These are phyloP conservation scores for Lepus europaeus DNA, from an alignment of 2,113 vertebrate species.

Conservation along the genomic window DNA sequence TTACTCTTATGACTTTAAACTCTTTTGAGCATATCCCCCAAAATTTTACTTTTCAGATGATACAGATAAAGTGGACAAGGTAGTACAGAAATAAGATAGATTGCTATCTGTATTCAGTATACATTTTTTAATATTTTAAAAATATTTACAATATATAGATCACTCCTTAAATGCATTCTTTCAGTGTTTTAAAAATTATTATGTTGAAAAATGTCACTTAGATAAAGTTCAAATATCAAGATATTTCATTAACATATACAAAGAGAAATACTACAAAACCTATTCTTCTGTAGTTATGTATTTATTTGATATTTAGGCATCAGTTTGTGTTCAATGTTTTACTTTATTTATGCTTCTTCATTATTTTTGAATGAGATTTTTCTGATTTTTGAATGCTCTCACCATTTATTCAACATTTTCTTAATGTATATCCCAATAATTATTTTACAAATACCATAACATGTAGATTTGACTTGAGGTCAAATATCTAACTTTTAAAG, in stretches of 20 bases:
- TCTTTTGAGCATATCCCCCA: background rate
- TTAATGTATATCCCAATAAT: background rate
- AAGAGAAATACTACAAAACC: constrained; percentile 4
- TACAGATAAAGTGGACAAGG: background rate
- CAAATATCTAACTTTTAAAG: constrained; percentile 12
- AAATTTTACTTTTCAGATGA: background rate
- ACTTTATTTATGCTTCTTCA: background rate
- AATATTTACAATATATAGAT: background rate
- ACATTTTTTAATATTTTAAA: background rate
- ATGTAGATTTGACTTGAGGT: background rate
- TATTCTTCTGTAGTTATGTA: background rate
- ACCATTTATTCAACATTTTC: background rate
- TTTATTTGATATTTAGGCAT: background rate
- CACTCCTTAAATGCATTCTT: background rate
- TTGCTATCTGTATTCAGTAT: background rate
- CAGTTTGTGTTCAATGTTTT: background rate
- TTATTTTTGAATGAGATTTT: background rate
- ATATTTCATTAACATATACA: background rate
- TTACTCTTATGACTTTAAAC: background rate
- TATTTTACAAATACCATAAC: background rate
- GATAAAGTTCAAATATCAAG: constrained; percentile 33
- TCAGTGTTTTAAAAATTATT: background rate
- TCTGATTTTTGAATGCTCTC: background rate
- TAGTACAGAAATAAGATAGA: background rate
- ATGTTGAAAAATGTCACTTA: background rate